Base-by-base conservation (phyloP, 2,113 vertebrate species). In the Chloropsis cyanopogon region DNA sequence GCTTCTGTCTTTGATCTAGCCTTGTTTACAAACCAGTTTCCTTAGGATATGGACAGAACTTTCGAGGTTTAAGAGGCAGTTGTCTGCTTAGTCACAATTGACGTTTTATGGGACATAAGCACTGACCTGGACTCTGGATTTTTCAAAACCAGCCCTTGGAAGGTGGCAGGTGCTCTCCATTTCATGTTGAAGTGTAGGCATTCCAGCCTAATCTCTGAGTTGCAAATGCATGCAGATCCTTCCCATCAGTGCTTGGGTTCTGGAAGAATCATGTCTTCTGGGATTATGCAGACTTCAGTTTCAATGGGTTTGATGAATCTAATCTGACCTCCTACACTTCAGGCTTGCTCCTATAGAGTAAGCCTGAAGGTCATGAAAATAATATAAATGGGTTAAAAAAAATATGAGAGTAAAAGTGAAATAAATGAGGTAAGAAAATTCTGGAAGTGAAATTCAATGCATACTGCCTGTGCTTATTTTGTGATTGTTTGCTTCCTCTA, bases 81-180 rank as follows among this genome's bases (percentile, higher is more conserved):
- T 85, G 49, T 13, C 25, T 68, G 12, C n/a, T 35, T 56, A 68
- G 39, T 10, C 0, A 0, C 13, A 26, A 28, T 0, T 44, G 56
- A 64, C 26, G 3, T 86, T 94, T 76, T 80, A 29, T 73, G 35
- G 10, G 20, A 33, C 5, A 5, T 6, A 77, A 18, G 24, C 6
- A 11, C 9, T 46, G 65, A 63, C 3, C 7, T 53, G 29, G 18
- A 5, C 22, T 69, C 46, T 17, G 35, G 22, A 35, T 25, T 60
- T 85, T 76, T 78, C 35, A 28, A 80, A 86, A n/a, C 7, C 14
- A 39, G n/a, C 10, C 35, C n/a, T 29, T 50, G 24, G 14, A 81
- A 86, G 42, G 24, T 31, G n/a, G 14, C 24, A 50, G 63, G 41
- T 39, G 7, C n/a, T 78, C 18, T 37, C 12, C 4, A 12, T 70